Evolutionary conservation across 2,113 vertebrate species (phyloP).

Genomic region (Saguinus imperator): DNA sequence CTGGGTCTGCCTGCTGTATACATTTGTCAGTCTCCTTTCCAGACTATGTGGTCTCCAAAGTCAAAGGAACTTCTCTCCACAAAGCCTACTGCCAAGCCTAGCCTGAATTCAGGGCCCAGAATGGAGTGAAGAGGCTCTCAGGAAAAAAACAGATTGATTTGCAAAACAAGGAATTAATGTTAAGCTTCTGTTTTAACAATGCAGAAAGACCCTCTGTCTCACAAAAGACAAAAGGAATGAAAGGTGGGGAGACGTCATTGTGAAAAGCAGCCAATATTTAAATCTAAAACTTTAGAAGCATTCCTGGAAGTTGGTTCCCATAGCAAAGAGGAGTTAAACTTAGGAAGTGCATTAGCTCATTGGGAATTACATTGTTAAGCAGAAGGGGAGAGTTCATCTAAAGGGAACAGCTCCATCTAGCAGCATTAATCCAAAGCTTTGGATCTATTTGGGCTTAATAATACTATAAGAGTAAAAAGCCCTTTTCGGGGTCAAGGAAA

Average conservation of each 20-base stretch:
- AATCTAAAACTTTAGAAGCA: slow-evolving; percentile 9
- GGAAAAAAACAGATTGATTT: not conserved
- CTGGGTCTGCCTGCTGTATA: not conserved
- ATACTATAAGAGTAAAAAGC: not conserved
- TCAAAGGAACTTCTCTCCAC: not conserved
- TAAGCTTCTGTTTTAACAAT: slow-evolving; percentile 41
- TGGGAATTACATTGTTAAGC: not conserved
- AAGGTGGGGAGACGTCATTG: not conserved
- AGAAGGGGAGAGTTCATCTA: slow-evolving; percentile 38
- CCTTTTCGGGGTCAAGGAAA: not conserved
- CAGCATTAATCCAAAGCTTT: slow-evolving; percentile 30
- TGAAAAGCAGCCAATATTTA: slow-evolving; percentile 23
- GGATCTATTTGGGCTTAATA: slow-evolving; percentile 6
- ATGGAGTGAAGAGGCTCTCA: not conserved
- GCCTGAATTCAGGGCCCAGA: not conserved
- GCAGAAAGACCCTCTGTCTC: not conserved
- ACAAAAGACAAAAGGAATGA: not conserved
- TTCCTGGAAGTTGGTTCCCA: not conserved
- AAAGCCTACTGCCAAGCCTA: not conserved
- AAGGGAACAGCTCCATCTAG: slow-evolving; percentile 58
- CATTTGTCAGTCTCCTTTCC: not conserved
- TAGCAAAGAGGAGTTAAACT: not conserved
- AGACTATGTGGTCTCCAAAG: not conserved
- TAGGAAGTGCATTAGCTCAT: not conserved
- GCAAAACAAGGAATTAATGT: not conserved